These are phyloP conservation scores for Rhopalosiphum padi DNA, from an alignment of 1,140 invertebrate species.

Conservation along the genomic window DNA sequence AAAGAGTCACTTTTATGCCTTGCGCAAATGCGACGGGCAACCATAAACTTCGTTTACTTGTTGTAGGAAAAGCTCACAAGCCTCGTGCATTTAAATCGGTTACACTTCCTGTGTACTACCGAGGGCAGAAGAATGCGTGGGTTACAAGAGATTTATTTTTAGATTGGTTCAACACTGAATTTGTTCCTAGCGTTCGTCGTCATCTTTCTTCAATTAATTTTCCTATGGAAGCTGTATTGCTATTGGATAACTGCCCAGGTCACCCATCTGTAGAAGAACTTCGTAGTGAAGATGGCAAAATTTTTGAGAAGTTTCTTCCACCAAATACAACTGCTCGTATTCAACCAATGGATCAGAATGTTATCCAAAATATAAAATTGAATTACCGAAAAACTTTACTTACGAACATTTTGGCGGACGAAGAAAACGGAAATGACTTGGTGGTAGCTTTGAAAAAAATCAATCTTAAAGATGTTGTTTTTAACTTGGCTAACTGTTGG, in stretches of 20 bases:
- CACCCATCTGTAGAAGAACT: not conserved
- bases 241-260: conserved; percentile 6
- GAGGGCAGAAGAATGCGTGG: not conserved
- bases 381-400: not conserved
- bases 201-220: conserved; percentile 17
- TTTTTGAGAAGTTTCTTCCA: conserved; percentile 63
- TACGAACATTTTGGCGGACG: not conserved
- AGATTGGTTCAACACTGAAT: not conserved
- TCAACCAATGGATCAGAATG: conserved; percentile 64
- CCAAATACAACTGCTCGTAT: conserved; percentile 64
- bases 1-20: conserved; percentile 62
- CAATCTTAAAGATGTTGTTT: not conserved
- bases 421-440: not conserved
- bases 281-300: conserved; percentile 27
- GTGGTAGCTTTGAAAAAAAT: not conserved
- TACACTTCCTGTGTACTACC: not conserved
- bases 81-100: conserved; percentile 61
- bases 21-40: conserved; percentile 63
- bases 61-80: conserved; percentile 63
- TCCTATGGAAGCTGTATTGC: not conserved
- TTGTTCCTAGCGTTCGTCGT: not conserved
- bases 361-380: conserved; percentile 60
- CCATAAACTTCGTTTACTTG: conserved; percentile 62
- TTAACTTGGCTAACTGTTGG: no score
- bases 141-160: conserved; percentile 17